Conservation (phyloP, 2,113 vertebrate genomes). For the Toxostoma redivivum region DNA sequence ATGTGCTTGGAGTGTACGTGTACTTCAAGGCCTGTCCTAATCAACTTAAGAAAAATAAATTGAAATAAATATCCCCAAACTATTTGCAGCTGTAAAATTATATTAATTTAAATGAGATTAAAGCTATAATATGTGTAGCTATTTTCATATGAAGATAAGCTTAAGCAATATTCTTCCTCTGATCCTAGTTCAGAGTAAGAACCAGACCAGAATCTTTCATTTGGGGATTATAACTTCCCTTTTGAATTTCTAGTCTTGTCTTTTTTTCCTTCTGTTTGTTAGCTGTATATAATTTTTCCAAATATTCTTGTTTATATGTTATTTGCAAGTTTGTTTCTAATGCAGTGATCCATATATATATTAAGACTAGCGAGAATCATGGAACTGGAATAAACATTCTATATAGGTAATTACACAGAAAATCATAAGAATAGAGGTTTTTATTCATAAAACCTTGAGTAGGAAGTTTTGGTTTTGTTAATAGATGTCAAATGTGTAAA, state of each 20-base stretch:
- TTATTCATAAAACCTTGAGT: background rate
- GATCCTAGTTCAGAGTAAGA: background rate
- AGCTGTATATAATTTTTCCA: background rate
- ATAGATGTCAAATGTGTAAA: background rate
- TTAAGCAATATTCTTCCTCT: background rate
- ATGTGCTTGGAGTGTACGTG: background rate
- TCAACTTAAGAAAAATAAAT: constrained; percentile 37
- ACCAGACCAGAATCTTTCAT: background rate
- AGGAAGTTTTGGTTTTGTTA: background rate
- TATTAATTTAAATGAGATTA: constrained; percentile 48
- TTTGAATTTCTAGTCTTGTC: background rate
- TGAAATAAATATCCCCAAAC: constrained; percentile 16
- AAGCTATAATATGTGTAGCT: background rate
- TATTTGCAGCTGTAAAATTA: constrained; percentile 32
- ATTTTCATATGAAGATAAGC: constrained; percentile 21
- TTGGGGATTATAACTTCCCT: background rate
- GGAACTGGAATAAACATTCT: background rate
- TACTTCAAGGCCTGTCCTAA: constrained; percentile 19
- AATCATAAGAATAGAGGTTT: background rate
- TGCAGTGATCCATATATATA: background rate
- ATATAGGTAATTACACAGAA: background rate
- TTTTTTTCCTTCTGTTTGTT: background rate
- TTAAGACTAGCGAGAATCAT: background rate
- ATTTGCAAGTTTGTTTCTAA: background rate
- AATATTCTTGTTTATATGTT: background rate